Evolutionary conservation across 2,113 vertebrate species (phyloP).

Genomic region (Cinclus cinclus): DNA sequence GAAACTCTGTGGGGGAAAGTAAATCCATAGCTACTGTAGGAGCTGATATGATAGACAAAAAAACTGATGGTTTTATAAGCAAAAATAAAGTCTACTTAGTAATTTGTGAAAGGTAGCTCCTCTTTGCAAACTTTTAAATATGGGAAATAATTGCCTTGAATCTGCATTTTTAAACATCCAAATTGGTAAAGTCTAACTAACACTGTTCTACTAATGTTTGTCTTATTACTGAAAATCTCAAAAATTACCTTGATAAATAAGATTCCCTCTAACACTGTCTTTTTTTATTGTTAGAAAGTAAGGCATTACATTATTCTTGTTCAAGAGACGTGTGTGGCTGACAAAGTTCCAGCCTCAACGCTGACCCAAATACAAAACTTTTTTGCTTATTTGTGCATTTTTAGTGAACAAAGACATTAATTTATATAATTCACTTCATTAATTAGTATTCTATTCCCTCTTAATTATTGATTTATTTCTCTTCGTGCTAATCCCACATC

Average conservation of each 20-base stretch:
- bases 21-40: not conserved
- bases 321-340: not conserved
- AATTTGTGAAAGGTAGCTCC: not conserved
- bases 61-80: not conserved
- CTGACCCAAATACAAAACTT: rapidly evolving
- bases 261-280: not conserved
- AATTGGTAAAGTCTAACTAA: not conserved
- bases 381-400: not conserved
- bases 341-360: not conserved
- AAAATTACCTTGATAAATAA: rapidly evolving
- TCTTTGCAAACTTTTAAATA: not conserved
- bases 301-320: not conserved
- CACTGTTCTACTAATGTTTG: not conserved
- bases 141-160: not conserved
- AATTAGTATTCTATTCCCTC: not conserved
- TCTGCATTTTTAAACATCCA: not conserved
- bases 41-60: not conserved
- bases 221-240: not conserved
- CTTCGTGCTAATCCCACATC: not conserved
- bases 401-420: not conserved
- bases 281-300: not conserved
- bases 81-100: not conserved
- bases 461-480: not conserved
- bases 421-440: not conserved
- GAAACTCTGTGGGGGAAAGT: not conserved